Base-by-base conservation (phyloP, 1,140 invertebrate genomes). In the Megalopta genalis region DNA sequence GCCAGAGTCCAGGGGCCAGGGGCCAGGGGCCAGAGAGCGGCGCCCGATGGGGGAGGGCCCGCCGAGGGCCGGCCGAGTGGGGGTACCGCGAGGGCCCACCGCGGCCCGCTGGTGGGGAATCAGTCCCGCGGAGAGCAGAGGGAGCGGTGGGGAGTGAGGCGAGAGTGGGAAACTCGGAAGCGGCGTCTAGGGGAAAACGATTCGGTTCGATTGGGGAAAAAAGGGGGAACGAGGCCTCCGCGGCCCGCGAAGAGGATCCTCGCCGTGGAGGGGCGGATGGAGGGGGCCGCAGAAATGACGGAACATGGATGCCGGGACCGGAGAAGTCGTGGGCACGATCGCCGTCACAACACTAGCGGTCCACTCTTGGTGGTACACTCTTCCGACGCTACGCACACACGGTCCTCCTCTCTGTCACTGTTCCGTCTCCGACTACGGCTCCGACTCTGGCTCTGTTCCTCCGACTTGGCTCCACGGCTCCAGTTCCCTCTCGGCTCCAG, bases 341-440 rank as follows among this genome's bases (percentile, higher is more conserved):
- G 89, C 88, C 88, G 90, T 90, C 90, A 90, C 88, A 90, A 91
- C 88, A 91, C 90, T 91, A 89, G 89, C 87, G 86, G 89, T 85
- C 83, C 18, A 14, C 42, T 32, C 32, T 32, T 32, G 32, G 32
- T 62, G 83, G 62, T 86, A 85, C 82, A 80, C 86, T 87, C 83
- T 85, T 87, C 85, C 82, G 77, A 75, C 80, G 77, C 71, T 78
- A 78, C 73, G 85, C 80, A 88, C 71, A 76, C 80, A 74, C 77
- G 75, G 59, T 76, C 77, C 80, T 77, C 74, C 81, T 85, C 82
- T 65, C 82, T 81, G 81, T 84, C 84, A 83, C 84, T 82, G 74
- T 49, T 60, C 57, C 12, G 49, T 2, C 32, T 60, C 57, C 12
- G 49, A 32, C 32, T 32, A 0, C 49, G 37, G 12, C 21, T 32